phyloP scores from a whole-genome alignment of 1,140 invertebrate genomes.

The Doryteuthis pealeii region DNA sequence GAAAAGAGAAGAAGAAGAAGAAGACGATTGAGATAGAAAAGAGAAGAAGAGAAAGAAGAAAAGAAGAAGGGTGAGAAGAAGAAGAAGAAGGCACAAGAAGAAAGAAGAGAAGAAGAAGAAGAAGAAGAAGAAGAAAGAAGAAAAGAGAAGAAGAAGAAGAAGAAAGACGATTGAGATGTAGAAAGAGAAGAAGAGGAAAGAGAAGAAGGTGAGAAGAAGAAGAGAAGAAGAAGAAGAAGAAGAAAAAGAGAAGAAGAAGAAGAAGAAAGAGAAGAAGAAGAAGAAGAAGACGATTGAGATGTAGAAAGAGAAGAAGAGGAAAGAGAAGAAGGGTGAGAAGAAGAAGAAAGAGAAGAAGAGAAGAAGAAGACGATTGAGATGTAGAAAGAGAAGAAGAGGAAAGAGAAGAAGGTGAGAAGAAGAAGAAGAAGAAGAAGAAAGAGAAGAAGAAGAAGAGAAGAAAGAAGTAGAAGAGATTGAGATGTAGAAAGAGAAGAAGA shows the following conservation, averaged over 20 bases:
- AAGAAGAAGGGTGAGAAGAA: too few species aligned
- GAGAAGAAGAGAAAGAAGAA: too few species aligned
- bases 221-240: neutral
- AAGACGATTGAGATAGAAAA: neutral
- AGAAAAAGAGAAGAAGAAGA: neutral
- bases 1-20: too few species aligned
- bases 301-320: too few species aligned
- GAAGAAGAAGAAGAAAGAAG: too few species aligned
- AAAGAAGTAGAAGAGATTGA: too few species aligned
- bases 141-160: too few species aligned
- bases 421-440: neutral
- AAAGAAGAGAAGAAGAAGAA: too few species aligned
- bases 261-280: neutral
- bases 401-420: neutral
- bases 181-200: neutral
- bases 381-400: neutral
- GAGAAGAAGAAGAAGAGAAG: neutral
- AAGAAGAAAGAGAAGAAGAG: neutral
- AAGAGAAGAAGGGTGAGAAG: too few species aligned
- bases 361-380: neutral
- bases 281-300: too few species aligned
- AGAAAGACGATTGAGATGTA: too few species aligned
- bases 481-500: neutral
- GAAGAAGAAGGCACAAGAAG: too few species aligned
- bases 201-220: neutral